Evolutionary conservation across 1,140 invertebrate genomes (phyloP).

Genomic region (Mya arenaria): DNA sequence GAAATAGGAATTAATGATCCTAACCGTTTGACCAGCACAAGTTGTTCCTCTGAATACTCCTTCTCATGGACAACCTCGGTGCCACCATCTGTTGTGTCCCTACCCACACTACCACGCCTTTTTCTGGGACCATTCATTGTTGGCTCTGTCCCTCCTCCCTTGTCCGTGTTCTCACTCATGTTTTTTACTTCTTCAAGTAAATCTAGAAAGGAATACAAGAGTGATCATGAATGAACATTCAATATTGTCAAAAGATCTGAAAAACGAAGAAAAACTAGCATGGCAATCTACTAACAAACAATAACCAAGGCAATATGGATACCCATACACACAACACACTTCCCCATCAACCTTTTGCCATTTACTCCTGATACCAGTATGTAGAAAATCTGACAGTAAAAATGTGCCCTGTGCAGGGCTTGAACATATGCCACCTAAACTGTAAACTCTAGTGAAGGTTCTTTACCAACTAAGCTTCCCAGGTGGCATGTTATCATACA

Average conservation of each 20-base stretch:
- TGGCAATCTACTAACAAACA: not conserved
- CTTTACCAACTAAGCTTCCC: no score
- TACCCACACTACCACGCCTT: conserved; percentile 55
- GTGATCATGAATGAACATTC: not conserved
- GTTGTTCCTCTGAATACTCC: conserved; percentile 86
- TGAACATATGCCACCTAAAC: no score
- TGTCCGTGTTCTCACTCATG: conserved; percentile 63
- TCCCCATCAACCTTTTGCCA: no score
- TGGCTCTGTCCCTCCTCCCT: conserved; percentile 43
- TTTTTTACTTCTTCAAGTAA: conserved; percentile 73
- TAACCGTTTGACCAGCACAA: conserved; percentile 86
- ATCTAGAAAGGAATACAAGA: conserved; percentile 58
- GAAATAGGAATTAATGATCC: conserved; percentile 1
- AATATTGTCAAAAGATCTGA: not conserved
- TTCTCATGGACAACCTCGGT: conserved; percentile 74
- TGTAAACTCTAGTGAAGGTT: no score
- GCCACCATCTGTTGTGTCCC: conserved; percentile 39
- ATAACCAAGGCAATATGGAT: no score
- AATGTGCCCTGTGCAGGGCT: no score
- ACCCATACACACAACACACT: no score
- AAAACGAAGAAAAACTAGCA: no score
- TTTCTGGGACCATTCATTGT: conserved; percentile 48
- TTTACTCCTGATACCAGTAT: no score
- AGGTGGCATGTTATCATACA: no score
- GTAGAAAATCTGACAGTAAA: no score